Base-by-base conservation (phyloP, 1,140 invertebrate genomes). In the Sinella curviseta region DNA sequence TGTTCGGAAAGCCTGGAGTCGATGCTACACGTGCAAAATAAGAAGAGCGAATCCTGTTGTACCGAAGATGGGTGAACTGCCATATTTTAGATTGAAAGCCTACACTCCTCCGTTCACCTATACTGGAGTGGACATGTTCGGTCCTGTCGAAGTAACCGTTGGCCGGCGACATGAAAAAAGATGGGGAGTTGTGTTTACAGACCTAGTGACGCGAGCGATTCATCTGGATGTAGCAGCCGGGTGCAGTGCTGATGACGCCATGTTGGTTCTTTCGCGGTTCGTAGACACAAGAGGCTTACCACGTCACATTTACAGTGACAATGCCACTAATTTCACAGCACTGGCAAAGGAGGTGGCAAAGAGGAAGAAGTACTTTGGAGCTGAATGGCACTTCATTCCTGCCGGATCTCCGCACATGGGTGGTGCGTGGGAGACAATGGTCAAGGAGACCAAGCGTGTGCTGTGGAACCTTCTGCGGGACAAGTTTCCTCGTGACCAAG, bases 321-420 rank as follows among this genome's bases (percentile, higher is more conserved):
- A 87, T 60, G 86, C 78, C 0, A 85, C 84, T 1, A 85, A 85
- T 75, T 85, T 87, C 33, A 78, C 82, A 28, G 81, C 82, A 1
- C 82, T 30, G 2, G 70, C 30, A 4, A 74, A 74, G 2, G 70
- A 74, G 70, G n/a, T n/a, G n/a, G n/a, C n/a, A n/a, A n/a, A n/a
- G n/a, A n/a, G n/a, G n/a, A n/a, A n/a, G n/a, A n/a, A n/a, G n/a
- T n/a, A n/a, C n/a, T n/a, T n/a, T n/a, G n/a, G n/a, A n/a, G n/a
- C n/a, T n/a, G n/a, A n/a, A n/a, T n/a, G n/a, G n/a, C n/a, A n/a
- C n/a, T n/a, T n/a, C n/a, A n/a, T n/a, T n/a, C n/a, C n/a, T n/a
- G n/a, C n/a, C n/a, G n/a, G n/a, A n/a, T n/a, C n/a, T n/a, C n/a
- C n/a, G n/a, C n/a, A n/a, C n/a, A n/a, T n/a, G n/a, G n/a, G n/a